Evolutionary conservation across 1,140 invertebrate genomes (phyloP).

Genomic region (Cheumatopsyche charites): DNA sequence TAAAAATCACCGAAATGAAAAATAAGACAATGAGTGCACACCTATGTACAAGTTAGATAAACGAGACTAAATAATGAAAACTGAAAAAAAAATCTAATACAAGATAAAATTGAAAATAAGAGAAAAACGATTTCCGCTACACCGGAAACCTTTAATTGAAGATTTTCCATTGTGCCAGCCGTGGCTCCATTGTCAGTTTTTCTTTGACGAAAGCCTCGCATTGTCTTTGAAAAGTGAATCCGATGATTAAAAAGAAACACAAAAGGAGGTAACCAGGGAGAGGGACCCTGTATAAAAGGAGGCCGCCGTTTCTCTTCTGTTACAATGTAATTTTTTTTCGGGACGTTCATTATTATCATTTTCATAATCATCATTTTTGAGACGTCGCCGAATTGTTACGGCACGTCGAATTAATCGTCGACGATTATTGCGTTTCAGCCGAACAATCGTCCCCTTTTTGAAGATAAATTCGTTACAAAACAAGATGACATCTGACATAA

Average conservation of each 20-base stretch:
- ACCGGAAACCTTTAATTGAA: constrained; percentile 28
- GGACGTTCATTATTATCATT: constrained; percentile 10
- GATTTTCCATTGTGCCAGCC: constrained; percentile 21
- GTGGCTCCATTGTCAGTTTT: constrained; percentile 25
- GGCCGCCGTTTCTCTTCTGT: constrained; percentile 12
- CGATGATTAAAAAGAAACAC: constrained; percentile 28
- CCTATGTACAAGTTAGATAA: too few species aligned
- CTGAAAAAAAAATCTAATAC: constrained; percentile 10
- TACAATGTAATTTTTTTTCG: background rate
- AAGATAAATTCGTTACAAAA: too few species aligned
- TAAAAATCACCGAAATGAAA: too few species aligned
- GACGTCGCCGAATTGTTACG: background rate
- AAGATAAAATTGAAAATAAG: constrained; percentile 10
- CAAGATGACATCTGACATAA: too few species aligned
- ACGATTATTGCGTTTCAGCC: background rate
- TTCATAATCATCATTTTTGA: constrained; percentile 9
- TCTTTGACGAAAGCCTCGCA: constrained; percentile 21
- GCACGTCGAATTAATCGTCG: constrained; percentile 1
- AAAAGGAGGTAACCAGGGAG: constrained; percentile 3
- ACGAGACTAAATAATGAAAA: background rate
- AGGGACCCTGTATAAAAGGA: constrained; percentile 1
- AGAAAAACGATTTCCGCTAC: constrained; percentile 26
- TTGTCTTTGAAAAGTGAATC: constrained; percentile 28
- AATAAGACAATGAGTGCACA: too few species aligned
- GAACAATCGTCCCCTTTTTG: too few species aligned